Conservation (phyloP, 1,140 invertebrate genomes). For the Palaemon carinicauda region DNA sequence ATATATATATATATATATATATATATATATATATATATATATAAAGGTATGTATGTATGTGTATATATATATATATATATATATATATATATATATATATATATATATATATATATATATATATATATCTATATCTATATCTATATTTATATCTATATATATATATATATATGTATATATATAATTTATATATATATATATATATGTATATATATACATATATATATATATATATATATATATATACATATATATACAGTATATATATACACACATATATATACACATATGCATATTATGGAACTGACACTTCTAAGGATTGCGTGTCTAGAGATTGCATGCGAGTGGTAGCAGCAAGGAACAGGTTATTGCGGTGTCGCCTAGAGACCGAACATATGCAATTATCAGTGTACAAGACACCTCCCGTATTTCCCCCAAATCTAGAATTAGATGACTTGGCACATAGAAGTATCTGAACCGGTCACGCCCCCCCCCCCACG, state of each 20-base stretch:
- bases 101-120: background rate
- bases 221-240: background rate
- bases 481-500: too few species aligned
- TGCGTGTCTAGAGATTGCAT: too few species aligned
- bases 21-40: background rate
- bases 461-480: too few species aligned
- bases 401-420: too few species aligned
- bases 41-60: background rate
- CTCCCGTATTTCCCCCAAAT: too few species aligned
- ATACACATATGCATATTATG: background rate
- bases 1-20: background rate
- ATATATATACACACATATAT: background rate
- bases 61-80: background rate
- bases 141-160: background rate
- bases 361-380: too few species aligned
- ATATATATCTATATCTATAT: background rate
- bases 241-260: background rate
- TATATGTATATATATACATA: background rate
- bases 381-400: too few species aligned
- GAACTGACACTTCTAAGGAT: too few species aligned
- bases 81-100: background rate
- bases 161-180: slow-evolving; percentile 1
- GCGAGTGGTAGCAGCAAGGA: too few species aligned
- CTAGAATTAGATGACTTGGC: too few species aligned
- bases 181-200: background rate